Percentiles rank a stretch among this genome's conserved stretches.
Conservation (phyloP, 2,888 invertebrate species). For the Geophilus truncorum region DNA sequence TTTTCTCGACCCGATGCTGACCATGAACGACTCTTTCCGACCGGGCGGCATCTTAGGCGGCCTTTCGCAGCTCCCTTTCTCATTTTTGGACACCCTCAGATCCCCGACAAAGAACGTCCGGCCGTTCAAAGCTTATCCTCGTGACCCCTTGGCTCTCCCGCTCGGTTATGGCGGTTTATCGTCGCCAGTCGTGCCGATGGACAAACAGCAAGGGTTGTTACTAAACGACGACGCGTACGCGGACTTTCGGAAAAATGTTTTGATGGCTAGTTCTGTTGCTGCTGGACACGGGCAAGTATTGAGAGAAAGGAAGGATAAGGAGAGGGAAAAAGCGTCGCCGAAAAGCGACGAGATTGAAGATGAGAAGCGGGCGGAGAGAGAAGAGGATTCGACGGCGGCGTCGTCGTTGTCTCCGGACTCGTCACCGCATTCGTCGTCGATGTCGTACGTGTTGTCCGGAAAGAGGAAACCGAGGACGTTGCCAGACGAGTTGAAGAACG, state of each 20-base stretch:
- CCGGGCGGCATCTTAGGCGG: not conserved
- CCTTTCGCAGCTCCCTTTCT: not conserved
- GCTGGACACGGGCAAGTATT: not conserved
- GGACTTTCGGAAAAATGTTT: not conserved
- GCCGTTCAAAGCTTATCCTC: constrained; percentile 60
- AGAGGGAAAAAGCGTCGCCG: not conserved
- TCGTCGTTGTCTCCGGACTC: not conserved
- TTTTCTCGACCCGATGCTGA: not conserved
- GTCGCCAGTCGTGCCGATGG: not conserved
- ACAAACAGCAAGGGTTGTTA: not conserved
- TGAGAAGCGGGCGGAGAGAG: not conserved
- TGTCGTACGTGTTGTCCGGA: not conserved
- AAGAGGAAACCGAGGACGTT: constrained; percentile 42
- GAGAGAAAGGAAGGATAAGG: not conserved
- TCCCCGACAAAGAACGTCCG: constrained; percentile 40
- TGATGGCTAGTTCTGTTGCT: not conserved
- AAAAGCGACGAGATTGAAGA: too few species aligned
- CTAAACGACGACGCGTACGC: not conserved
- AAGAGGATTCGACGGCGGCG: not conserved
- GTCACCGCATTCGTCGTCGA: not conserved
- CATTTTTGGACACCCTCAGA: not conserved
- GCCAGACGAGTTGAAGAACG: constrained; percentile 59
- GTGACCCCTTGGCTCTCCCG: constrained; percentile 59
- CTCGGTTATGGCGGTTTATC: constrained; percentile 46
- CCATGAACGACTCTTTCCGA: not conserved